Evolutionary conservation across 2,888 invertebrate species (phyloP).

Genomic region (Clusia tigrina): DNA sequence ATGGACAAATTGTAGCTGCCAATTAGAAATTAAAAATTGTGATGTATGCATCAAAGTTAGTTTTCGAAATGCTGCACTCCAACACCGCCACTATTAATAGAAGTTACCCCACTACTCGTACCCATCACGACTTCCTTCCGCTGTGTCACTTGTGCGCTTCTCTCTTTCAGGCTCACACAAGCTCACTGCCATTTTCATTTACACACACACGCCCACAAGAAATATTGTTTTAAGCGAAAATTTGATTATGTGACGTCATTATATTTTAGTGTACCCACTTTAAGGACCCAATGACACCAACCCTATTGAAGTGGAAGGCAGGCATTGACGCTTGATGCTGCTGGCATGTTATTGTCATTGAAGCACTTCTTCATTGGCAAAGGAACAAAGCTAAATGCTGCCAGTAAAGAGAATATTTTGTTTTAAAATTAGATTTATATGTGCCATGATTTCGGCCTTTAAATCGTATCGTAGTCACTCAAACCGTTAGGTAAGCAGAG

Average conservation of each 20-base stretch:
- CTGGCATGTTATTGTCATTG: constrained; percentile 27
- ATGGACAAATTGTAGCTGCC: too few species aligned
- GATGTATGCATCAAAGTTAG: too few species aligned
- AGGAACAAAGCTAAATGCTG: too few species aligned
- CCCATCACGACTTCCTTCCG: background rate
- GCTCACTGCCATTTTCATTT: background rate
- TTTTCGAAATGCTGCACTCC: too few species aligned
- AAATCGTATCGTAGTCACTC: too few species aligned
- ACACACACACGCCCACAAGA: constrained; percentile 1
- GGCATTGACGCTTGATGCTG: constrained; percentile 29
- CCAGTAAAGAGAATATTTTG: too few species aligned
- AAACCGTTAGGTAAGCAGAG: background rate
- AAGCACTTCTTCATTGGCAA: too few species aligned
- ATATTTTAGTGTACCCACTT: constrained; percentile 36
- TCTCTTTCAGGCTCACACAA: background rate
- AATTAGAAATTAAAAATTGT: too few species aligned
- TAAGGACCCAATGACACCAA: constrained; percentile 14
- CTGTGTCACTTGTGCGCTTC: background rate
- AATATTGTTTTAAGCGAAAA: constrained; percentile 44
- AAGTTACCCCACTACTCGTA: too few species aligned
- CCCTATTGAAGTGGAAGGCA: background rate
- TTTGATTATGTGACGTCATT: constrained; percentile 52
- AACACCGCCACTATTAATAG: too few species aligned
- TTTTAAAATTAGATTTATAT: constrained; percentile 10
- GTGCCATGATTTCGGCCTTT: constrained; percentile 7